These are phyloP conservation scores for Tenrec ecaudatus DNA, from an alignment of 2,113 vertebrate species.

Conservation along the genomic window DNA sequence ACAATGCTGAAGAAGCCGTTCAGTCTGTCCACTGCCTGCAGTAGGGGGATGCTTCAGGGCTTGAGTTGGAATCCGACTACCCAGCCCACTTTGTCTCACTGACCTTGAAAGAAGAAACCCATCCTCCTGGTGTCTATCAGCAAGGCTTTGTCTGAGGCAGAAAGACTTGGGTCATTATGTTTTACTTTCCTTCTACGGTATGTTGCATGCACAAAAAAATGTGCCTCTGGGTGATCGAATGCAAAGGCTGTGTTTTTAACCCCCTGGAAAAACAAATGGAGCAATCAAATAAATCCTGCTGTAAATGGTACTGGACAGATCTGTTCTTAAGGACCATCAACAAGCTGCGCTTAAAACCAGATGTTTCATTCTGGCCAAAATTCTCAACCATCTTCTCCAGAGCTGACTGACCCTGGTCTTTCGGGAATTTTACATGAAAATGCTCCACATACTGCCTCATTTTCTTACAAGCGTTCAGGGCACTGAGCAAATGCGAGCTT, in stretches of 20 bases:
- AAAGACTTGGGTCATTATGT: not conserved
- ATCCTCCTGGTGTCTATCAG: not conserved
- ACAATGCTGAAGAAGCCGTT: not conserved
- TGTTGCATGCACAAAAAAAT: constrained; percentile 45
- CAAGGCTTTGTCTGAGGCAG: constrained; percentile 7
- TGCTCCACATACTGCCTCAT: not conserved
- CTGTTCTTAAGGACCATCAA: not conserved
- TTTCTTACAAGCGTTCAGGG: not conserved
- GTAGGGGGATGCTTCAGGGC: not conserved
- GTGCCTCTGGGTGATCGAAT: constrained; percentile 3
- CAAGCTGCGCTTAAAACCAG: constrained; percentile 56
- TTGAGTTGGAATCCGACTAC: constrained; percentile 5
- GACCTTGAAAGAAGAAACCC: constrained; percentile 4
- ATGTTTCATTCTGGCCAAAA: constrained; percentile 19
- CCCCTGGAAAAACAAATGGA: constrained; percentile 39
- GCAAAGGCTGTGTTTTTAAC: constrained; percentile 43
- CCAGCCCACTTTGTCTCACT: not conserved
- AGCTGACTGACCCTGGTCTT: not conserved
- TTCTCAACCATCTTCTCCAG: not conserved
- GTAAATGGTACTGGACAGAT: constrained; percentile 44
- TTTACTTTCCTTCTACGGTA: not conserved
- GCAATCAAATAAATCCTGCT: not conserved
- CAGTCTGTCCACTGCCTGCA: not conserved
- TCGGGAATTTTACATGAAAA: constrained; percentile 45
- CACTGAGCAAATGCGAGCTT: not conserved